phyloP scores from a whole-genome alignment of 2,888 invertebrate species.

The Drosophila anceps region DNA sequence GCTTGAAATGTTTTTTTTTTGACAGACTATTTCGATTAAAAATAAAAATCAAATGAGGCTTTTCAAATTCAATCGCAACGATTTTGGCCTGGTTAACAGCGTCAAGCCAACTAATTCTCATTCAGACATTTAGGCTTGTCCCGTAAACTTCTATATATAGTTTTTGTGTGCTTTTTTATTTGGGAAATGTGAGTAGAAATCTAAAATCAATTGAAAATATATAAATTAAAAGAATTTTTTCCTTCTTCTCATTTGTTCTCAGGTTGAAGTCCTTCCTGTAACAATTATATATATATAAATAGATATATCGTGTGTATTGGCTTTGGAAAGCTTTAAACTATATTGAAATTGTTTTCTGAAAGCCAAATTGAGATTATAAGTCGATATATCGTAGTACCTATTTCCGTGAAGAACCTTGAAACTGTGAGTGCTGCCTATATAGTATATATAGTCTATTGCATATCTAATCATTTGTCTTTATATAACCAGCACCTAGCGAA shows the following conservation, averaged over 20 bases:
- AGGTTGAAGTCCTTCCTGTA: conserved; percentile 9
- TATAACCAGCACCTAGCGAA: background rate
- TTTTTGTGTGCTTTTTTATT: conserved; percentile 6
- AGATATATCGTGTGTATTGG: background rate
- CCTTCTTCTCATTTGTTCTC: background rate
- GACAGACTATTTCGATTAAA: background rate
- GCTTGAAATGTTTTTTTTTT: too few species aligned
- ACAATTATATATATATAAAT: background rate
- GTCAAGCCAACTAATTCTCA: background rate
- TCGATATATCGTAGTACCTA: background rate
- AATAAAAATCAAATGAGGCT: background rate
- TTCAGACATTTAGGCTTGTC: conserved; percentile 3
- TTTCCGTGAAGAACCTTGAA: conserved; percentile 2
- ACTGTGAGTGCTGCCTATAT: background rate
- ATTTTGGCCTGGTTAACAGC: background rate
- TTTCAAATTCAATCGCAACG: background rate
- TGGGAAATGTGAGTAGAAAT: conserved; percentile 5
- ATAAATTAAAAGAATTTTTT: background rate
- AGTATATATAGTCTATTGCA: background rate
- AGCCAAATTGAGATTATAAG: background rate
- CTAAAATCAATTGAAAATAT: background rate
- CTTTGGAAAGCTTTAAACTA: background rate
- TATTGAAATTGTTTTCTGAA: background rate
- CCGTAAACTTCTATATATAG: background rate
- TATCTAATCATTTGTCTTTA: background rate